Conservation (phyloP, 2,888 invertebrate genomes). For the Orgyia antiqua region DNA sequence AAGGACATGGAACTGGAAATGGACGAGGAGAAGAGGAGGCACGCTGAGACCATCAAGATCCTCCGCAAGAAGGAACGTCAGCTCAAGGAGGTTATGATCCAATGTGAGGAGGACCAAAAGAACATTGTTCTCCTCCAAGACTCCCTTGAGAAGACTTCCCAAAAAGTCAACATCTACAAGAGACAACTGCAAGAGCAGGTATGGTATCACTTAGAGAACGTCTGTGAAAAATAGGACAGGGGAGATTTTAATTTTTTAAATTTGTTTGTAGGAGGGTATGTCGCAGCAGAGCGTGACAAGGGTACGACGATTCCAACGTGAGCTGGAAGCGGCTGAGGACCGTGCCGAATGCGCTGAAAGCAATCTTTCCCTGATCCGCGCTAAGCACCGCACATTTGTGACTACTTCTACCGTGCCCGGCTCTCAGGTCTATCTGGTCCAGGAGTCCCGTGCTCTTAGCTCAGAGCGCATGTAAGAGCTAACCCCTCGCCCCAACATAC, state of each 20-base stretch:
- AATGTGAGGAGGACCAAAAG: conserved; percentile 98
- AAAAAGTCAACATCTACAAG: conserved; percentile 96
- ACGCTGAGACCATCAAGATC: conserved; percentile 98
- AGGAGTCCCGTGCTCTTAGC: conserved; percentile 86
- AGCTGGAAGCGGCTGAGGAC: conserved; percentile 98
- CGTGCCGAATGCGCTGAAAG: conserved; percentile 96
- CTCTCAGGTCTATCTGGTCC: conserved; percentile 93
- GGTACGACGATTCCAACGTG: conserved; percentile 98
- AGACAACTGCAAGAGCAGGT: conserved; percentile 96
- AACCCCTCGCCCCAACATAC: conserved; percentile 45
- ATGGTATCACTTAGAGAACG: conserved; percentile 7
- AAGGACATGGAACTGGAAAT: conserved; percentile 96
- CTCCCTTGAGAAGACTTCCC: conserved; percentile 89
- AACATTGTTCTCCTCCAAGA: conserved; percentile 95
- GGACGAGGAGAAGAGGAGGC: conserved; percentile 98
- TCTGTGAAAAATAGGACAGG: too few species aligned
- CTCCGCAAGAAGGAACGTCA: conserved; percentile 98
- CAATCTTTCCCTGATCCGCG: conserved; percentile 95
- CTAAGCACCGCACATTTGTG: conserved; percentile 98
- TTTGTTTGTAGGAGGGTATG: conserved; percentile 86
- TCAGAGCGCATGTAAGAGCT: conserved; percentile 52
- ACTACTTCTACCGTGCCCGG: conserved; percentile 95
- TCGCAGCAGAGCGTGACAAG: conserved; percentile 95
- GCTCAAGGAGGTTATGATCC: conserved; percentile 96
- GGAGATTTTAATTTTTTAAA: conserved; percentile 4